Evolutionary conservation across 1,140 invertebrate species (phyloP).

Genomic region (Frieseomelitta varia): DNA sequence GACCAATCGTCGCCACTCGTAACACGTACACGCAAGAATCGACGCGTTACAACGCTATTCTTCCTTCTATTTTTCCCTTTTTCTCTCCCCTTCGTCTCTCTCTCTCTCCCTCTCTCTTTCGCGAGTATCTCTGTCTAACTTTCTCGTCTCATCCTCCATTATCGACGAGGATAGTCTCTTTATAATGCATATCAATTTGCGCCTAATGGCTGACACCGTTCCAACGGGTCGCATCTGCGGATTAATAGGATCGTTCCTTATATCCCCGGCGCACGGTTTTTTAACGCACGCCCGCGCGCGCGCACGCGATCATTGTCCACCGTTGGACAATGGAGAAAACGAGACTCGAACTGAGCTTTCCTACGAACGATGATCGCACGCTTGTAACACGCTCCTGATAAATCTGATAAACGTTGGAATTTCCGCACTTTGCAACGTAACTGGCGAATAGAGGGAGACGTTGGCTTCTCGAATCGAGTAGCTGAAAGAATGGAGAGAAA

Average conservation of each 20-base stretch:
- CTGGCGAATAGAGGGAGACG: background rate
- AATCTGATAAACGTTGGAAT: background rate
- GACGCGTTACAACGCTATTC: slow-evolving; percentile 63
- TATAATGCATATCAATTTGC: slow-evolving; percentile 74
- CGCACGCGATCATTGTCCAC: slow-evolving; percentile 2
- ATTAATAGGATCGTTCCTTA: slow-evolving; percentile 55
- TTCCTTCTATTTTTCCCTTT: slow-evolving; percentile 31
- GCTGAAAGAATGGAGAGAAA: background rate
- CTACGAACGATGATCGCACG: background rate
- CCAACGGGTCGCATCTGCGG: slow-evolving; percentile 70
- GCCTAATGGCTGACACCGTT: slow-evolving; percentile 68
- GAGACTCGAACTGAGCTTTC: background rate
- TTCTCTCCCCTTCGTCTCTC: background rate
- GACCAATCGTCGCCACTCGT: slow-evolving; percentile 71
- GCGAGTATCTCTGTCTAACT: background rate
- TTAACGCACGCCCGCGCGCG: slow-evolving; percentile 13
- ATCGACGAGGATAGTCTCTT: slow-evolving; percentile 46
- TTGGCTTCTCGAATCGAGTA: background rate
- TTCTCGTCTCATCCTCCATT: slow-evolving; percentile 46
- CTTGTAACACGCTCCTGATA: background rate
- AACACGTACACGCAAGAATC: slow-evolving; percentile 61
- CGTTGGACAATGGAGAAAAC: background rate
- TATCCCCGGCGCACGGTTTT: background rate
- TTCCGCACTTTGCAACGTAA: background rate
- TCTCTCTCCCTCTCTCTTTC: background rate